Percentiles rank a stretch among this genome's conserved stretches.
Conservation (phyloP, 2,797 vertebrate genomes). For the Thalassophryne amazonica region DNA sequence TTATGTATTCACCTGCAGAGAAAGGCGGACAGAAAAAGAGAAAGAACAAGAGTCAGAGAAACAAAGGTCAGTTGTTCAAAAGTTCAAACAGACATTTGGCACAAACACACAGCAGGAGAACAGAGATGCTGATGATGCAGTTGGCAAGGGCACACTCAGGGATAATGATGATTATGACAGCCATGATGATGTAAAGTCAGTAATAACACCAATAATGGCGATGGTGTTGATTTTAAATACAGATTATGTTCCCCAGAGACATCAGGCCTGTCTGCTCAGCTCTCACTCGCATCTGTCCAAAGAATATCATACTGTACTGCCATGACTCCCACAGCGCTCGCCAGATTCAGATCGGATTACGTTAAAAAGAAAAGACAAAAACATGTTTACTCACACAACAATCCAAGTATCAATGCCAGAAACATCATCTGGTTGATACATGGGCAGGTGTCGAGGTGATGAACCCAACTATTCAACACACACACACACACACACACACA, state of each 20-base stretch:
- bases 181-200: slow-evolving; percentile 14
- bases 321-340: slow-evolving; percentile 42
- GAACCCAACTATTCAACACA: slow-evolving; percentile 42
- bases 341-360: slow-evolving; percentile 74
- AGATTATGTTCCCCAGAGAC: slow-evolving; percentile 52
- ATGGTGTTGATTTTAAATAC: slow-evolving; percentile 41
- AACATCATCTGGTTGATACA: slow-evolving; percentile 72
- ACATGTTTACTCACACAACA: slow-evolving; percentile 70
- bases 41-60: background rate
- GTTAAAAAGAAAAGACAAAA: slow-evolving; percentile 73
- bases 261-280: slow-evolving; percentile 34
- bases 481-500: background rate
- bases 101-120: background rate
- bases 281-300: slow-evolving; percentile 47
- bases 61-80: too few species aligned
- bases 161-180: slow-evolving; percentile 13
- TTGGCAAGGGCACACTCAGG: background rate
- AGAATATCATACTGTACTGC: slow-evolving; percentile 25
- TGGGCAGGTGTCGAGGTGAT: slow-evolving; percentile 69
- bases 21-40: slow-evolving; percentile 19
- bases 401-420: slow-evolving; percentile 63
- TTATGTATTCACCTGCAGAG: slow-evolving; percentile 93
- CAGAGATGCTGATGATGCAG: background rate
- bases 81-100: background rate
- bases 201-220: slow-evolving; percentile 30